These are phyloP conservation scores for Iphiclides podalirius DNA, from an alignment of 2,888 invertebrate genomes.

Conservation along the genomic window DNA sequence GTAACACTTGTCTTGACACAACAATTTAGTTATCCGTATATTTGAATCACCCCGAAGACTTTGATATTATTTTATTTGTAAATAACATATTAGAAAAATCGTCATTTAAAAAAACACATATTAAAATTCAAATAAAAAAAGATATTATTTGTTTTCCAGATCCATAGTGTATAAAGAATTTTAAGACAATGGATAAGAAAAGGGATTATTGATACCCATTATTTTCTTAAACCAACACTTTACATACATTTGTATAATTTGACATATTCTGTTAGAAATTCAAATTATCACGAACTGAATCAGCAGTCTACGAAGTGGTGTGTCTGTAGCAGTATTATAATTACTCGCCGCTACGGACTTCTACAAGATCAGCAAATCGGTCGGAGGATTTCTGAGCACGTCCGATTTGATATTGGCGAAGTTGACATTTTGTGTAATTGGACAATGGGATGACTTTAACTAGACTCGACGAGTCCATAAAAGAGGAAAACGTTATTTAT, in stretches of 20 bases:
- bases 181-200: too few species aligned
- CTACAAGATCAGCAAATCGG: conserved; percentile 15
- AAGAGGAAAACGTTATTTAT: neutral
- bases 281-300: conserved; percentile 1
- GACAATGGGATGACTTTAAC: too few species aligned
- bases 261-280: neutral
- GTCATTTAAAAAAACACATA: too few species aligned
- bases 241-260: neutral
- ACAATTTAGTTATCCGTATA: conserved; percentile 10
- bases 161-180: too few species aligned
- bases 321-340: conserved; percentile 16
- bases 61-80: too few species aligned
- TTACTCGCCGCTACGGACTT: conserved; percentile 19
- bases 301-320: conserved; percentile 7
- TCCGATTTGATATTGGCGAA: conserved; percentile 19
- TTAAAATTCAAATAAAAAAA: too few species aligned
- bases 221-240: too few species aligned
- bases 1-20: neutral
- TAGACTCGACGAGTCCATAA: neutral
- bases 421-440: conserved; percentile 21
- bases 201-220: too few species aligned
- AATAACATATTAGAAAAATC: too few species aligned
- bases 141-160: too few species aligned
- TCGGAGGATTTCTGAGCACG: conserved; percentile 17
- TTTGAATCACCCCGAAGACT: conserved; percentile 2